A percentile compares a stretch with the other conserved stretches of the same genome.
Evolutionary conservation across 1,140 invertebrate species (phyloP).

Genomic region (Drosophila santomea): DNA sequence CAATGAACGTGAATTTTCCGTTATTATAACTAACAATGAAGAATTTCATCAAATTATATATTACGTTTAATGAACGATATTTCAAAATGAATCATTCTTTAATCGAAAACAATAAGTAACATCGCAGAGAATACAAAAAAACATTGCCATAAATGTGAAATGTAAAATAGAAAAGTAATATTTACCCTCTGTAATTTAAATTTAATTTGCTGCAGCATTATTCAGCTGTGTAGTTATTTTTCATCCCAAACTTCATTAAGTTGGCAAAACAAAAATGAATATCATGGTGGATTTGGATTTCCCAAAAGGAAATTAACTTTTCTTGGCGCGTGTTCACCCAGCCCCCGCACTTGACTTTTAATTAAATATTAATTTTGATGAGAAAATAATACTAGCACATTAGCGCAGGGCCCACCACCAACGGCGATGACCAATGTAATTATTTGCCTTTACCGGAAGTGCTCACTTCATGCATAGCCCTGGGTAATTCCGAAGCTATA

Average conservation of each 20-base stretch:
- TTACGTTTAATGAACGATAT: not conserved
- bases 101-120: not conserved
- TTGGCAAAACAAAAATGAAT: slow-evolving; percentile 3
- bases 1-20: too few species aligned
- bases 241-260: not conserved
- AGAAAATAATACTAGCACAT: slow-evolving; percentile 70
- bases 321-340: slow-evolving; percentile 18
- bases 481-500: slow-evolving; percentile 18
- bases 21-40: not conserved
- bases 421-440: slow-evolving; percentile 75
- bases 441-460: slow-evolving; percentile 69
- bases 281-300: slow-evolving; percentile 15
- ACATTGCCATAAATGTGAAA: not conserved
- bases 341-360: slow-evolving; percentile 60
- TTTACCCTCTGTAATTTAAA: not conserved
- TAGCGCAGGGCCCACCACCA: slow-evolving; percentile 43
- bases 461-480: slow-evolving; percentile 50
- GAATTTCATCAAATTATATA: too few species aligned
- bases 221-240: not conserved
- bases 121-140: not conserved
- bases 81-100: not conserved
- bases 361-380: slow-evolving; percentile 81
- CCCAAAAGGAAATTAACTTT: slow-evolving; percentile 19
- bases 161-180: not conserved
- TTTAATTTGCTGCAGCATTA: not conserved